A percentile compares a stretch with the other conserved stretches of the same genome.
These are phyloP conservation scores for Diorhabda sublineata DNA, from an alignment of 1,140 invertebrate genomes.

Conservation along the genomic window DNA sequence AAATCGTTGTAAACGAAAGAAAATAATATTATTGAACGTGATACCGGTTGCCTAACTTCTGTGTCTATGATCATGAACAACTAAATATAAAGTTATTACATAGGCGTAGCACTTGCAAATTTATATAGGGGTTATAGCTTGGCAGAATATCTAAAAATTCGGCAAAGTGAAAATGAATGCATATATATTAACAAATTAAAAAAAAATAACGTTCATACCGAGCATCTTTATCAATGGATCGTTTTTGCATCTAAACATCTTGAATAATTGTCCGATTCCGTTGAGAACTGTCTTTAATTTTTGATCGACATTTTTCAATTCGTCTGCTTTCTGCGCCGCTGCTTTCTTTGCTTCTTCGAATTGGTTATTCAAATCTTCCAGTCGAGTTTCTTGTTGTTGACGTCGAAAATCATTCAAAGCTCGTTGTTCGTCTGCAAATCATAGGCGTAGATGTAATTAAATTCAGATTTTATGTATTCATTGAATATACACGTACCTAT, in stretches of 20 bases:
- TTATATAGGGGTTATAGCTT: too few relatives aligned
- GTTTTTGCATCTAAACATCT: conserved; percentile 60
- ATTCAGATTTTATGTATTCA: background rate
- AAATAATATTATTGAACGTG: too few relatives aligned
- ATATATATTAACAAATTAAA: too few relatives aligned
- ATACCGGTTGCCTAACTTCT: too few relatives aligned
- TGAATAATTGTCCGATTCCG: conserved; percentile 59
- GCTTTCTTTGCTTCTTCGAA: conserved; percentile 45
- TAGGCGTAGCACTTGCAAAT: too few relatives aligned
- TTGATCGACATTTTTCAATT: conserved; percentile 49
- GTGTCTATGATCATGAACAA: too few relatives aligned
- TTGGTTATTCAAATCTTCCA: conserved; percentile 45
- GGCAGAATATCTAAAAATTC: too few relatives aligned
- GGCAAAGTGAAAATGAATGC: too few relatives aligned
- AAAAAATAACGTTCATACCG: conserved; percentile 15
- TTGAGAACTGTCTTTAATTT: conserved; percentile 52
- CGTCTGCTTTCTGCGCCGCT: conserved; percentile 51
- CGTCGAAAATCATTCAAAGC: conserved; percentile 48
- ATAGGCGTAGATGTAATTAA: background rate
- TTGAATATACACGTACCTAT: conserved; percentile 13
- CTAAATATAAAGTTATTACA: too few relatives aligned
- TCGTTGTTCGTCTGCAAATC: conserved; percentile 44
- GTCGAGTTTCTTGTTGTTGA: conserved; percentile 50
- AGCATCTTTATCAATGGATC: conserved; percentile 57
- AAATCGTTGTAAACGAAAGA: too few relatives aligned